phyloP scores from a whole-genome alignment of 2,113 vertebrate genomes.

The Gnathochromis pfefferi region DNA sequence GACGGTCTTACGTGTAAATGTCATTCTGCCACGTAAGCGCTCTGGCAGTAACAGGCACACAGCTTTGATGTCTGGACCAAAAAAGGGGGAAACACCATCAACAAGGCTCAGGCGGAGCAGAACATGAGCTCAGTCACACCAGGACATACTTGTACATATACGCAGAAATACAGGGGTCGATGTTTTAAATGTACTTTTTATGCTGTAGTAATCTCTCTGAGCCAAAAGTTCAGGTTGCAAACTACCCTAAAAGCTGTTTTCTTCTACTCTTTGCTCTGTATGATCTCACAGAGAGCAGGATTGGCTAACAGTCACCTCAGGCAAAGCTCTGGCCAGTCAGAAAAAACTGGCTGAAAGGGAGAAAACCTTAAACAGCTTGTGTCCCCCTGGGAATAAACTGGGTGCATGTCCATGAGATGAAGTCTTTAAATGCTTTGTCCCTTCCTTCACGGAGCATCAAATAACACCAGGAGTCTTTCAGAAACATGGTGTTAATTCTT shows the following conservation, averaged over 20 bases:
- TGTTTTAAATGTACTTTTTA: not conserved
- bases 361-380: not conserved
- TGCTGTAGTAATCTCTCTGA: not conserved
- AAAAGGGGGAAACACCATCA: not conserved
- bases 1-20: not conserved
- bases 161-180: not conserved
- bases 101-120: not conserved
- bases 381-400: fast-evolving
- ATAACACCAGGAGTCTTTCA: not conserved
- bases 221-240: not conserved
- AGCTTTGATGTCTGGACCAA: not conserved
- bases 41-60: not conserved
- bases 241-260: not conserved
- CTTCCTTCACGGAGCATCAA: not conserved
- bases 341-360: not conserved
- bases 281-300: not conserved
- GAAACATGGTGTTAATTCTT: not conserved
- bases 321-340: not conserved
- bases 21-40: fast-evolving
- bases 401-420: not conserved
- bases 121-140: not conserved
- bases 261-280: not conserved
- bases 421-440: not conserved
- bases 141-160: not conserved
- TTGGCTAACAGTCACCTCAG: not conserved